Base-by-base conservation (phyloP, 2,888 invertebrate species). In the Argynnis bischoffii region DNA sequence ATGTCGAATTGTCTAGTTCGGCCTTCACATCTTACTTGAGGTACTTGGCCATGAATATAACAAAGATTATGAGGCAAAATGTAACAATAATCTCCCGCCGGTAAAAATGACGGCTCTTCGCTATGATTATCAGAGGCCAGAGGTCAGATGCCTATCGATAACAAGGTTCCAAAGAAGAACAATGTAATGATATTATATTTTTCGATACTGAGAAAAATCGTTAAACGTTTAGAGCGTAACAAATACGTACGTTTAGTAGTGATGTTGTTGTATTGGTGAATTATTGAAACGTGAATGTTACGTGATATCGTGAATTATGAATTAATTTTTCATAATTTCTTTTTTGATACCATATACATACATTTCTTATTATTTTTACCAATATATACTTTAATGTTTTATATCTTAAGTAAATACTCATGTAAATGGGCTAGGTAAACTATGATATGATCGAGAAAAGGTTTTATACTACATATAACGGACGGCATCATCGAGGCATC, bases 61-160 rank as follows among this genome's bases (percentile, higher is more conserved):
- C 79, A 82, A 79, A 77, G 74, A 75, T 74, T 63, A 76, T 81
- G 81, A 81, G 84, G 81, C 76, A 80, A 79, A 78, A 77, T 80
- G 74, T 76, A 78, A 85, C 83, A 84, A 86, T 82, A 83, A 84
- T 80, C 76, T 78, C 80, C 80, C 80, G 79, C 78, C 75, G 76
- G 79, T 77, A 77, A 80, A 82, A 86, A 82, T 77, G 81, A 82
- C 74, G 78, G 82, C 77, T 78, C 79, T 80, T 81, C 79, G 79
- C 87, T 84, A 84, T 86, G 88, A 88, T 86, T 89, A 88, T 88
- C 87, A 88, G 80, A 77, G 88, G 80, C 80, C 88, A 89, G 75
- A 84, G 92, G 90, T 92, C 85, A 90, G 86, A 87, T 89, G 79
- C 74, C 77, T 86, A 89, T 88, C 87, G 82, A 77, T 70, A 72